A percentile compares a stretch with the other conserved stretches of the same genome.
Conservation (phyloP, 1,140 invertebrate genomes). For the Drosophila seguyi region DNA sequence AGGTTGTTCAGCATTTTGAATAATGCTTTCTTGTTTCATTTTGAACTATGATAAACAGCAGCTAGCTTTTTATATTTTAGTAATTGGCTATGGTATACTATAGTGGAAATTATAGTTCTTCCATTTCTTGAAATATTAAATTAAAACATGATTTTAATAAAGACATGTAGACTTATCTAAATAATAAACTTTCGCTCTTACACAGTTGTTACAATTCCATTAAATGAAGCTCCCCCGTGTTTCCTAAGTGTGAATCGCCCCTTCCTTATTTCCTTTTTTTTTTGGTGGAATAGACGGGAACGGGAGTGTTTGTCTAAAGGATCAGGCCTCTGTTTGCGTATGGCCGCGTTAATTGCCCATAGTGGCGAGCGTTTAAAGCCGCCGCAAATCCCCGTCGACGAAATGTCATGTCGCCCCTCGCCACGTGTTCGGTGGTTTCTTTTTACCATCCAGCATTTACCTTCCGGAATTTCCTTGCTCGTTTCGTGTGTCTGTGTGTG, state of each 20-base stretch:
- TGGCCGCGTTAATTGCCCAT: constrained; percentile 82
- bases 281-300: not conserved
- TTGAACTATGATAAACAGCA: too few relatives aligned
- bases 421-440: constrained; percentile 22
- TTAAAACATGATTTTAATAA: too few relatives aligned
- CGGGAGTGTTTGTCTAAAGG: constrained; percentile 75
- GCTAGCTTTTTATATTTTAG: too few relatives aligned
- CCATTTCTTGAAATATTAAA: too few relatives aligned
- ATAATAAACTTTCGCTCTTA: too few relatives aligned
- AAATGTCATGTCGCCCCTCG: constrained; percentile 56
- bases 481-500: constrained; percentile 29
- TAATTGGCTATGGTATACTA: not conserved
- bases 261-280: constrained; percentile 2
- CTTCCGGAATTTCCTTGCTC: constrained; percentile 20
- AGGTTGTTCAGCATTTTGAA: too few relatives aligned
- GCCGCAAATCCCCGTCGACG: constrained; percentile 73
- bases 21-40: too few relatives aligned
- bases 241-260: constrained; percentile 17
- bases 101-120: too few relatives aligned
- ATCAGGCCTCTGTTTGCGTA: constrained; percentile 77
- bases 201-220: not conserved
- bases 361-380: constrained; percentile 82
- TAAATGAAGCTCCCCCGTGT: not conserved
- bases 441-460: constrained; percentile 47
- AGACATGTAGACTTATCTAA: too few relatives aligned